Evolutionary conservation across 2,888 invertebrate species (phyloP).

Genomic region (Tortricodes alternella): DNA sequence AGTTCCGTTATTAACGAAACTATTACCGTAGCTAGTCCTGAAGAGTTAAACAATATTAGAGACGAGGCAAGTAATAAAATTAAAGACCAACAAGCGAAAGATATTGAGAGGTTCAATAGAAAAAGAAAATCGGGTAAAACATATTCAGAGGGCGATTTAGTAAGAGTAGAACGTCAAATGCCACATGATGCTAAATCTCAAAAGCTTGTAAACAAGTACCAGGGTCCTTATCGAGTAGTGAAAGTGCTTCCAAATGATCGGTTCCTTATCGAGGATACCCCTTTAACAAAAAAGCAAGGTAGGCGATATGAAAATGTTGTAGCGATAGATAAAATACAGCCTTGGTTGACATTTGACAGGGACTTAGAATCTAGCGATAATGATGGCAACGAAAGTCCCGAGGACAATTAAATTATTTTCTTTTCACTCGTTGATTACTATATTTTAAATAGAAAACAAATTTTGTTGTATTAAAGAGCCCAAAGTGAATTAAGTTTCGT

Average conservation of each 20-base stretch:
- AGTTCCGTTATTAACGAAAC: background rate
- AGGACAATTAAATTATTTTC: too few relatives aligned
- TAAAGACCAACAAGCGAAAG: too few relatives aligned
- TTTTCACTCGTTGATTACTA: too few relatives aligned
- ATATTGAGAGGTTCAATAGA: too few relatives aligned
- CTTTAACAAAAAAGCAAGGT: background rate
- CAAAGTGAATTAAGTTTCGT: too few relatives aligned
- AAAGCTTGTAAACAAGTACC: constrained; percentile 12
- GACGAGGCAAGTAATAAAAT: too few relatives aligned
- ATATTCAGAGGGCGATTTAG: background rate
- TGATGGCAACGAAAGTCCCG: background rate
- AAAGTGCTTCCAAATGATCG: constrained; percentile 17
- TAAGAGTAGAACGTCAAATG: background rate
- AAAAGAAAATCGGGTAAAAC: too few relatives aligned
- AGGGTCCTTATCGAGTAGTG: constrained; percentile 20
- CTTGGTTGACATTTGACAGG: constrained; percentile 9
- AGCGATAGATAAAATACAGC: constrained; percentile 20
- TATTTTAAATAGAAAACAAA: too few relatives aligned
- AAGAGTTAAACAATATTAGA: too few relatives aligned
- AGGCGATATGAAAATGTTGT: constrained; percentile 7
- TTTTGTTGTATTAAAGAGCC: too few relatives aligned
- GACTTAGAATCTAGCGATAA: background rate
- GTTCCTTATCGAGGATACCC: constrained; percentile 17
- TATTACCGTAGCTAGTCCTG: too few relatives aligned
- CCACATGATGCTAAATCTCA: background rate